Conservation (phyloP, 2,888 invertebrate genomes). For the Agrilus biguttatus region DNA sequence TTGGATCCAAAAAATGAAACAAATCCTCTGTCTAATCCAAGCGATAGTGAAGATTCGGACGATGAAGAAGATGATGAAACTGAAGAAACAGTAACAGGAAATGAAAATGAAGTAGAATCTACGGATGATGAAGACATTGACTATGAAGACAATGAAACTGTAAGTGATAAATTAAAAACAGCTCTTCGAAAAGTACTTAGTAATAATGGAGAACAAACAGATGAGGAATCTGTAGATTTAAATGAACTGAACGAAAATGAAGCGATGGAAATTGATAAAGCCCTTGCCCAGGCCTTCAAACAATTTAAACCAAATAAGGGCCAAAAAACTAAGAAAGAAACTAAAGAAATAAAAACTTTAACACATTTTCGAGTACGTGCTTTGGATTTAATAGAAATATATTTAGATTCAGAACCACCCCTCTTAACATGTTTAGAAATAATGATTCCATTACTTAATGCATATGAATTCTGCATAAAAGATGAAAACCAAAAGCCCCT, state of each 20-base stretch:
- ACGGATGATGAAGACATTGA: slow-evolving; percentile 26
- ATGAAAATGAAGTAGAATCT: slow-evolving; percentile 15
- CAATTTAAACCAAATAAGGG: slow-evolving; percentile 40
- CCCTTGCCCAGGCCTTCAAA: slow-evolving; percentile 59
- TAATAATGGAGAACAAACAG: slow-evolving; percentile 41
- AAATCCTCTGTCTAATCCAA: slow-evolving; percentile 43
- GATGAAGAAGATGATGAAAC: slow-evolving; percentile 25
- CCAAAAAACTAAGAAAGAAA: slow-evolving; percentile 32
- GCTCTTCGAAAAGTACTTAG: slow-evolving; percentile 60
- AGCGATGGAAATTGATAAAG: slow-evolving; percentile 52
- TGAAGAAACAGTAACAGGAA: slow-evolving; percentile 14
- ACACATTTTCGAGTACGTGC: slow-evolving; percentile 61
- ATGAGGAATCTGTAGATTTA: slow-evolving; percentile 55
- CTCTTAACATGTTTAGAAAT: slow-evolving; percentile 55
- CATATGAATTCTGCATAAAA: slow-evolving; percentile 54
- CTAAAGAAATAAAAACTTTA: slow-evolving; percentile 48
- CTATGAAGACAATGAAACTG: slow-evolving; percentile 42
- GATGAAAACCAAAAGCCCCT: slow-evolving; percentile 54
- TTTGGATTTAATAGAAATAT: slow-evolving; percentile 61
- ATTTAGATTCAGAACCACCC: slow-evolving; percentile 52
- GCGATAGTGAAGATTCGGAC: slow-evolving; percentile 29
- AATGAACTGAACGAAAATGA: slow-evolving; percentile 65
- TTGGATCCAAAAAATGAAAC: slow-evolving; percentile 53
- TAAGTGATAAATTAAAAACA: slow-evolving; percentile 53
- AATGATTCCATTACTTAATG: slow-evolving; percentile 50